Evolutionary conservation across 1,140 invertebrate species (phyloP), one percentile per base, ranked within the genome.

Genomic region (Cyclargus thomasi): DNA sequence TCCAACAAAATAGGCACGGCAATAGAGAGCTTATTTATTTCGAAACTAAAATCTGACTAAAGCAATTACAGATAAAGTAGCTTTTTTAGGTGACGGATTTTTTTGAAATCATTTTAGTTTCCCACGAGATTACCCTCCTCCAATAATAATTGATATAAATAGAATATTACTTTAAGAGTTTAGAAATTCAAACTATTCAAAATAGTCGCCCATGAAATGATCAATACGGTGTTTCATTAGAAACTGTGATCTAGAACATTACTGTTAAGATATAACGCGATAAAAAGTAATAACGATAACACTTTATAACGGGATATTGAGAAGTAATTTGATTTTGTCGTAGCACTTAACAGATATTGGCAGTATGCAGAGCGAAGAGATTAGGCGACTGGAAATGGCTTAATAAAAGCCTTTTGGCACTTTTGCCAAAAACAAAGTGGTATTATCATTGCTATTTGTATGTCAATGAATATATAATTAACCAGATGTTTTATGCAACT

Each of bases 321-420:
- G 55, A 59, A 20, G 55, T 59, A 59, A 59, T 59, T 59, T 21
- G 55, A 59, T 59, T 59, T 21, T 59, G 55, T 59, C 55, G 20
- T 59, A 59, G 55, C 55, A 59, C 55, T 59, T 59, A 59, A 21
- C 55, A 59, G 18, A 20, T 59, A 59, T 59, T 59, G 55, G 55
- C 7, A 21, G 55, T 59, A 59, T 59, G 55, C 55, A 20, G 55
- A 59, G 55, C 55, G 17, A 47, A 47, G 55, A 59, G 55, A 20
- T 21, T 20, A 59, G 55, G 55, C 18, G 18, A 59, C 55, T 59
- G n/a, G 10, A 20, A 20, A 20, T 59, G 20, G 55, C 55, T 59
- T 21, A 55, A 55, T 18, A 47, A 47, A 11, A 47, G 39, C 10
- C 39, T 47, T 47, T 39, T 39, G 36, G 36, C 36, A 39, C 36